Conservation (phyloP, 92 coral and sea anemone genomes). For the Epizoanthus fatuus region DNA sequence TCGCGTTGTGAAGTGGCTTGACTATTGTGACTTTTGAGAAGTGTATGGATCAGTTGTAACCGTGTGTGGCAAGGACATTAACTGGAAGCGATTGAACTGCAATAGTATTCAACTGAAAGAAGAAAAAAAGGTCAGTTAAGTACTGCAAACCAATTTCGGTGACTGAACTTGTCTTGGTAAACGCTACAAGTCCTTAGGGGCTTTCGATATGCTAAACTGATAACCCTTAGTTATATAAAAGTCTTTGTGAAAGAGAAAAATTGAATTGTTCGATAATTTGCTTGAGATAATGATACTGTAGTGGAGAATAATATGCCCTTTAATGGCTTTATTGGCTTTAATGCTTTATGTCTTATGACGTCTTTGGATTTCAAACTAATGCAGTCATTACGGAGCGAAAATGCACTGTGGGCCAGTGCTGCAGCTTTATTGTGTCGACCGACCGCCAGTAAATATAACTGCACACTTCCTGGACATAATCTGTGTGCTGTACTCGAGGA, state of each 20-base stretch:
- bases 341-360: neutral
- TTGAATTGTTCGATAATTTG: slow-evolving; percentile 8
- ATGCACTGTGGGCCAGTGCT: neutral
- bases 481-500: slow-evolving; percentile 1
- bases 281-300: neutral
- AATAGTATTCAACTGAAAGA: neutral
- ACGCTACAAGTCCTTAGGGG: too few relatives aligned
- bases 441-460: neutral
- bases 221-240: neutral
- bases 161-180: too few relatives aligned
- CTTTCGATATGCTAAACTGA: too few relatives aligned
- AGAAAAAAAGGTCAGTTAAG: neutral
- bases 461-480: slow-evolving; percentile 16
- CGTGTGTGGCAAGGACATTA: neutral
- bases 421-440: neutral
- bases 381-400: neutral
- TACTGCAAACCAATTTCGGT: too few relatives aligned
- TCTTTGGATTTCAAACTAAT: slow-evolving; percentile 12
- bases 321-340: neutral
- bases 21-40: neutral
- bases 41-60: neutral
- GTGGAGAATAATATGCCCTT: neutral
- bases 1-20: neutral
- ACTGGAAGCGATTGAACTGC: neutral
- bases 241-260: neutral